These are phyloP conservation scores for Raja brachyura DNA, from an alignment of 2,113 vertebrate species.

Conservation along the genomic window DNA sequence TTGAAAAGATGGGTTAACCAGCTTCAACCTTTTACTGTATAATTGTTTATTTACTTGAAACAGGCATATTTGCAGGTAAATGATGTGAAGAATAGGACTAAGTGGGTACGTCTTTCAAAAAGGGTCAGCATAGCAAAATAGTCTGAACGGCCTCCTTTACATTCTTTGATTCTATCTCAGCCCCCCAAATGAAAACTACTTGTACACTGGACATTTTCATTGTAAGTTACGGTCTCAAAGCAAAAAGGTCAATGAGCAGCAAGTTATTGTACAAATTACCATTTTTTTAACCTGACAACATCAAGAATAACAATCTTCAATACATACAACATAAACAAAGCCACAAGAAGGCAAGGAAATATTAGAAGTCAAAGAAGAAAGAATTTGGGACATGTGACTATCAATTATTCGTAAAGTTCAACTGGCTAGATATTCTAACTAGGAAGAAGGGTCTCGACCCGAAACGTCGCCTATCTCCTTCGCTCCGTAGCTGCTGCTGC, in stretches of 20 bases:
- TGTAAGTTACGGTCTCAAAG: too few species aligned
- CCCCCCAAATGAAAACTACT: neutral
- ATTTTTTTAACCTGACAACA: neutral
- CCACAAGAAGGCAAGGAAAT: neutral
- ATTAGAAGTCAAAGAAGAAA: neutral
- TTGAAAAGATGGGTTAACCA: neutral
- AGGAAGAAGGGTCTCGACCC: too few species aligned
- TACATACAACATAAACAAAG: neutral
- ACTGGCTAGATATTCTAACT: neutral
- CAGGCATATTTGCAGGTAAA: neutral
- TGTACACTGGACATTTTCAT: neutral
- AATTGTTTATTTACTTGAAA: neutral
- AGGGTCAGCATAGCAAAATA: neutral
- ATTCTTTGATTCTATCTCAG: neutral
- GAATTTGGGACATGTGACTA: too few species aligned
- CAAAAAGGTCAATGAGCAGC: too few species aligned
- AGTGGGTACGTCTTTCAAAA: neutral
- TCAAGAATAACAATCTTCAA: neutral
- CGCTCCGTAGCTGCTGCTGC: too few species aligned
- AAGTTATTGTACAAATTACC: neutral
- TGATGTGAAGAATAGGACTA: neutral
- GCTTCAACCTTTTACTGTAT: neutral
- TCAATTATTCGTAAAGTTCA: neutral
- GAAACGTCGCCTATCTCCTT: too few species aligned
- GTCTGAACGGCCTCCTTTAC: neutral